Base-by-base conservation (phyloP, 2,888 invertebrate genomes). In the Dynastes maya region DNA sequence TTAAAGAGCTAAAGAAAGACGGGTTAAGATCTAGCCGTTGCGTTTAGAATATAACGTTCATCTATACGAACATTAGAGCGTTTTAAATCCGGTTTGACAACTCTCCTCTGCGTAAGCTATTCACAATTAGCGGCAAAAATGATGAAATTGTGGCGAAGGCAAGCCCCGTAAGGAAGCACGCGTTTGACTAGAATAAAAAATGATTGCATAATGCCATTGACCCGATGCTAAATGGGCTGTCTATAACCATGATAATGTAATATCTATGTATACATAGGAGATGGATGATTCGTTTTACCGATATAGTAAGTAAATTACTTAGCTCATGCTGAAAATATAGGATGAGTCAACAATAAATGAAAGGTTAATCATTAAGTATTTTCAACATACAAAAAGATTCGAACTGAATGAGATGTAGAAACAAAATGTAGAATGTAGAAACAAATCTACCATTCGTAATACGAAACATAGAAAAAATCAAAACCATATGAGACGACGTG, bases 141-240 rank as follows among this genome's bases (percentile, higher is more conserved):
- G 61, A 67, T 32, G 76, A 76, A 79, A 79, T 79, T 76, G 53
- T 77, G 72, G 79, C 72, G 79, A 79, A 79, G 79, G 77, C 72
- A 67, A 79, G 45, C 65, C 40, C 64, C 53, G 72, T 51, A 53
- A 79, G 70, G 76, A 76, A 75, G 68, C 78, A 76, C 79, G 76
- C 76, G 79, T 68, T 49, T 37, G n/a, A 37, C 32, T n/a, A 55
- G 71, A 63, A 32, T 27, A 74, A 61, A 74, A 74, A 63, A 58
- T n/a, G 51, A 64, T 74, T 72, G 61, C 78, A 79, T 67, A 80
- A 76, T 78, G 81, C 81, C 81, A 80, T 80, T 82, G 80, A 82
- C 81, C 81, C 78, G 55, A 58, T 58, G 78, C 37, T 75, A 76
- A 53, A 80, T 22, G 37, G 72, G 16, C 27, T 76, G 79, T 79